Evolutionary conservation across 2,888 invertebrate species (phyloP).

Genomic region (Lymantria monacha): DNA sequence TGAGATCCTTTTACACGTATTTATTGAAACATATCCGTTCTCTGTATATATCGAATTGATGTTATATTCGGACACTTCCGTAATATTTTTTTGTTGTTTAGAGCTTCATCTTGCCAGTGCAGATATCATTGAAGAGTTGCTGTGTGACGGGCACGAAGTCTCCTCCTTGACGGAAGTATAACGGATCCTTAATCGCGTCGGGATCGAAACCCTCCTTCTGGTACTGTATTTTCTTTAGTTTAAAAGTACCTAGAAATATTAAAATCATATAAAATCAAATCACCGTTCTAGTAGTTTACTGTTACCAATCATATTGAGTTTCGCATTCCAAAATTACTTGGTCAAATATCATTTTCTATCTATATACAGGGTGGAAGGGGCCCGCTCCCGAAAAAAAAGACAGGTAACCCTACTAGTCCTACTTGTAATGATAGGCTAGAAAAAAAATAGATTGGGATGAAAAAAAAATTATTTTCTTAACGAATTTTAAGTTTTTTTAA

Average conservation of each 20-base stretch:
- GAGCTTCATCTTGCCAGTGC: slow-evolving; percentile 69
- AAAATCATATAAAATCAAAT: not conserved
- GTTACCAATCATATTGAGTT: no score
- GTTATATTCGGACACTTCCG: not conserved
- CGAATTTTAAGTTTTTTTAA: no score
- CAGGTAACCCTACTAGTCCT: no score
- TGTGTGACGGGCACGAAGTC: slow-evolving; percentile 83
- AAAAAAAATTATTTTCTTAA: no score
- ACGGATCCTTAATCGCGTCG: slow-evolving; percentile 85
- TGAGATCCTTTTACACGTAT: no score
- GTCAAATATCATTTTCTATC: no score
- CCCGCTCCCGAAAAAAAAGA: no score
- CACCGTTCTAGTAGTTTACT: not conserved
- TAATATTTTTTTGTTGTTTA: slow-evolving; percentile 33
- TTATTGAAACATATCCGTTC: not conserved
- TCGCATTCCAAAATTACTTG: no score
- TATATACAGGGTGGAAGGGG: no score
- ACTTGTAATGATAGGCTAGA: no score
- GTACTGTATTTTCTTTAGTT: slow-evolving; percentile 94
- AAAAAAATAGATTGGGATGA: no score
- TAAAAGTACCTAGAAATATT: slow-evolving; percentile 90
- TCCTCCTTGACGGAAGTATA: slow-evolving; percentile 85
- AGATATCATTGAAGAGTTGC: slow-evolving; percentile 83
- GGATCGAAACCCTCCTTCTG: slow-evolving; percentile 93
- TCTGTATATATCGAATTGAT: not conserved